phyloP scores from a whole-genome alignment of 2,113 vertebrate genomes.

The Clarias macrocephalus region DNA sequence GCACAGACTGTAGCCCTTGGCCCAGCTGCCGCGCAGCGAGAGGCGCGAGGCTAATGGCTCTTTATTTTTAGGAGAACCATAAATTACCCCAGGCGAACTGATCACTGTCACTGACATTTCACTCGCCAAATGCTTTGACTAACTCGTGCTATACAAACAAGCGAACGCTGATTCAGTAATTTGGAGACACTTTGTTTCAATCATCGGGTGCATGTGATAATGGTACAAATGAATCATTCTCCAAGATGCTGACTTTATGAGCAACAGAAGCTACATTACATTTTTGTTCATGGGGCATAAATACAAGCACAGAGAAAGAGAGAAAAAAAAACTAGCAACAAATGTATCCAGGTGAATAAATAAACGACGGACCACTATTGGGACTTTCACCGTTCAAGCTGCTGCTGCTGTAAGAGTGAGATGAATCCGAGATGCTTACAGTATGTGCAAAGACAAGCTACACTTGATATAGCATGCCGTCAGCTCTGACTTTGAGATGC shows the following conservation, averaged over 20 bases:
- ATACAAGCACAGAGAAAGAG: not conserved
- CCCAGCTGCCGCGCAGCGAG: slow-evolving; percentile 73
- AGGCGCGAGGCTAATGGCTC: slow-evolving; percentile 68
- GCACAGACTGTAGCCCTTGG: slow-evolving; percentile 58
- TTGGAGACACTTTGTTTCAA: not conserved
- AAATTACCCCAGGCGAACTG: slow-evolving; percentile 60
- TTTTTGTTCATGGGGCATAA: not conserved
- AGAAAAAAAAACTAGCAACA: not conserved
- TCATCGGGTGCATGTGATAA: not conserved
- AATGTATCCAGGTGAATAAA: not conserved
- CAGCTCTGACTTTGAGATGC: not conserved
- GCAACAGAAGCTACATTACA: not conserved
- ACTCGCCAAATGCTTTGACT: not conserved
- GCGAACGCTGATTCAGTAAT: not conserved
- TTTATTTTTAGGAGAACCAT: slow-evolving; percentile 75
- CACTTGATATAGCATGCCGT: not conserved
- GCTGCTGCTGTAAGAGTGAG: not conserved
- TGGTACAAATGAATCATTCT: slow-evolving; percentile 6
- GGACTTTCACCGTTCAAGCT: not conserved
- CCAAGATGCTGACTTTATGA: not conserved
- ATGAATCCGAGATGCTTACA: not conserved
- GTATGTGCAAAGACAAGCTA: not conserved
- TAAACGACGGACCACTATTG: not conserved
- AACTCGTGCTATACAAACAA: not conserved
- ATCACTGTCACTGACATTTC: slow-evolving; percentile 52